Base-by-base conservation (phyloP, 1,140 invertebrate species). In the Sminthurides bifidus region DNA sequence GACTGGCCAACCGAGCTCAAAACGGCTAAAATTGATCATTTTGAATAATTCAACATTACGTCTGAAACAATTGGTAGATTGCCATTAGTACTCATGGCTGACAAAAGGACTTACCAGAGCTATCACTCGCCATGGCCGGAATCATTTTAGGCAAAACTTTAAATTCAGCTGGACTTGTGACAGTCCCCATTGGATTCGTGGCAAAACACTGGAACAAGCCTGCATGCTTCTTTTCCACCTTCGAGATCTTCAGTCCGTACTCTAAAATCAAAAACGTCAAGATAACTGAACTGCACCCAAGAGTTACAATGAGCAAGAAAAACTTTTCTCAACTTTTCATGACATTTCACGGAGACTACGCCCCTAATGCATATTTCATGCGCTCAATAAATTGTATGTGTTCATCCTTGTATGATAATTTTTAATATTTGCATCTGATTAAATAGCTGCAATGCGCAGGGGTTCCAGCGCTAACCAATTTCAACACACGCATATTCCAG, bases 201-300 rank as follows among this genome's bases (percentile, higher is more conserved):
- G 85, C 88, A 63, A 92, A 85, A 68, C 88, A 91, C 67, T 93
- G 88, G 52, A 91, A 83, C 19, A 91, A 82, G 0, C 91, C 90
- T 0, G 85, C 85, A 66, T 92, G 85, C 2, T 77, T 76, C 66
- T 88, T 88, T 64, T 84, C 79, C 0, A 86, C 81, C 3, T 76
- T 75, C 1, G 76, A 74, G 52, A 92, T 80, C 19, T 74, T 69
- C 8, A 87, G 67, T 19, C 74, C 3, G 73, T 71, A 30, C 31
- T 76, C 80, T 76, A 64, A 60, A 56, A 74, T 69, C 51, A 61
- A 43, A 52, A 53, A 48, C 8, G n/a, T 8, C 33, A 35, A 35
- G n/a, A 8, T 10, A 8, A 35, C n/a, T 35, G n/a, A 35, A 35
- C 8, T 10, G 33, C n/a, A 35, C 33, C 8, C 33, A 35, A n/a